These are phyloP conservation scores for Eurypyga helias DNA, from an alignment of 2,113 vertebrate genomes.

Conservation along the genomic window DNA sequence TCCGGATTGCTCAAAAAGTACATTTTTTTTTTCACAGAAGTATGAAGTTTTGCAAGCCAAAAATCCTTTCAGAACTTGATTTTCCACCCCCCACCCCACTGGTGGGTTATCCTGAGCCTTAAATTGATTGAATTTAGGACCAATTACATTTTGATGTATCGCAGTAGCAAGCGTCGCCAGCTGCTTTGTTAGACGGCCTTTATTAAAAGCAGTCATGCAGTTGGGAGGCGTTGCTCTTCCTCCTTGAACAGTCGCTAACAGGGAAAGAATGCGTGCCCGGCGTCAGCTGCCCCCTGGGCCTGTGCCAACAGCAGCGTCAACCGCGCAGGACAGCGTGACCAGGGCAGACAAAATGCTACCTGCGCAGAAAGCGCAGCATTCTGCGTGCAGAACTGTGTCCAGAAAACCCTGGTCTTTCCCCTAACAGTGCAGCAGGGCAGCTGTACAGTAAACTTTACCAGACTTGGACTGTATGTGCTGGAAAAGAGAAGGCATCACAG, in stretches of 20 bases:
- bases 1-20: not conserved
- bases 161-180: not conserved
- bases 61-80: not conserved
- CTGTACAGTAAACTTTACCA: not conserved
- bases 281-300: not conserved
- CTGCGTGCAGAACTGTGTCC: not conserved
- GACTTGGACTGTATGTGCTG: not conserved
- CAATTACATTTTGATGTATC: not conserved
- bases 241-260: not conserved
- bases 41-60: not conserved
- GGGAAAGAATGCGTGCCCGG: not conserved
- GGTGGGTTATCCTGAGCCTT: not conserved
- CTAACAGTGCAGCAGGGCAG: not conserved
- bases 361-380: not conserved
- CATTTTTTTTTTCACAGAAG: not conserved
- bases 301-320: conserved; percentile 11
- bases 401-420: not conserved
- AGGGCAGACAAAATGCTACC: not conserved
- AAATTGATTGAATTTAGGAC: not conserved
- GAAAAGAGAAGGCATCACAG: not conserved
- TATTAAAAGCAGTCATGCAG: not conserved
- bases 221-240: not conserved
- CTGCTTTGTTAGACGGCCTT: not conserved
- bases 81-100: not conserved
- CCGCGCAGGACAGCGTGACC: not conserved